Conservation (phyloP, 2,797 vertebrate species). For the Potorous gilbertii region DNA sequence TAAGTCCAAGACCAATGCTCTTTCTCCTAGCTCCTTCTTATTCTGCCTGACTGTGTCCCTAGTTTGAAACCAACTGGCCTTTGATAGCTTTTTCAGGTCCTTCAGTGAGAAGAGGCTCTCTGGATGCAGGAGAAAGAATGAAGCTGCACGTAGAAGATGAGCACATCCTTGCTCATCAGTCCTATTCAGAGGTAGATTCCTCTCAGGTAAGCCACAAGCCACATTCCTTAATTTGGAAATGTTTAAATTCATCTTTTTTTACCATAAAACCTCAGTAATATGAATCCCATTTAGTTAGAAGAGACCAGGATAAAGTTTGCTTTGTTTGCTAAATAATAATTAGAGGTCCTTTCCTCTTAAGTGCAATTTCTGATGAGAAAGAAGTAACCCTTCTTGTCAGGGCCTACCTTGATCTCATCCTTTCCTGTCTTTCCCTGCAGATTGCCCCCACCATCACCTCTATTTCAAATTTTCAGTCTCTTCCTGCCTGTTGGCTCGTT, state of each 20-base stretch:
- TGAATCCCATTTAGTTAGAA: conserved; percentile 21
- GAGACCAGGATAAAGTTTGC: neutral
- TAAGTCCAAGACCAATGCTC: neutral
- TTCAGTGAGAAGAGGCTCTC: conserved; percentile 83
- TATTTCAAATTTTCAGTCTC: neutral
- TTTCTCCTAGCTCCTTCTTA: neutral
- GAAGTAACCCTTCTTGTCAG: neutral
- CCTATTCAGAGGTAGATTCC: conserved; percentile 83
- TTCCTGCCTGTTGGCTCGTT: neutral
- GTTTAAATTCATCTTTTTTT: neutral
- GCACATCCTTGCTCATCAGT: conserved; percentile 73
- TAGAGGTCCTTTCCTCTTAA: conserved; percentile 11
- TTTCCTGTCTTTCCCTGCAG: neutral
- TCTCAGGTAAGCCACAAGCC: conserved; percentile 77
- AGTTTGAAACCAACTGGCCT: neutral
- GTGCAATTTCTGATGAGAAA: neutral
- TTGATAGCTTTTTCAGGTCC: conserved; percentile 70
- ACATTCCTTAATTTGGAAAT: neutral
- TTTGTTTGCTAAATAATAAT: conserved; percentile 32
- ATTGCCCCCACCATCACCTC: neutral
- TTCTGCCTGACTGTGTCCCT: neutral
- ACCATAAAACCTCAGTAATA: neutral
- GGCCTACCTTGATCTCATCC: neutral
- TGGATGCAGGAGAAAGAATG: conserved; percentile 80
- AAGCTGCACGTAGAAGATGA: conserved; percentile 77